Conservation (phyloP, 92 coral and sea anemone species). For the Palythoa grandiflora region DNA sequence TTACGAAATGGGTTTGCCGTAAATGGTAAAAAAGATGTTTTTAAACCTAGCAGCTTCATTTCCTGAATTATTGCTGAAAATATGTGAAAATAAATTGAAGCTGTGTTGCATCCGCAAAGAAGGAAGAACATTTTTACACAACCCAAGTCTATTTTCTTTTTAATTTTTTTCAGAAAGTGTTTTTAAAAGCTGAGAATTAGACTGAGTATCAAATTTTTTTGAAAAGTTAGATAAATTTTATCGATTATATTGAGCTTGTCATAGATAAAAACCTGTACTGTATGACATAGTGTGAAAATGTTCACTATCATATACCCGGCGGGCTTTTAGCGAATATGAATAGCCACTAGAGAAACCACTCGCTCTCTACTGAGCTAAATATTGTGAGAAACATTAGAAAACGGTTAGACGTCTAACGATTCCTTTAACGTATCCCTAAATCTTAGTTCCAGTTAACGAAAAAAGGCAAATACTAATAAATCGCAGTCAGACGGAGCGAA, state of each 20-base stretch:
- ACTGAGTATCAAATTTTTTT: no score
- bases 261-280: not conserved
- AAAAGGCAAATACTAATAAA: not conserved
- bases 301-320: not conserved
- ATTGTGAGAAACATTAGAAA: not conserved
- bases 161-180: not conserved
- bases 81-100: not conserved
- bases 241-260: no score
- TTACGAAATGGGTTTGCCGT: not conserved
- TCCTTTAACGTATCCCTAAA: not conserved
- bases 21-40: not conserved
- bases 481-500: not conserved
- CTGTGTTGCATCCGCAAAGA: not conserved
- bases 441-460: not conserved
- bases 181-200: not conserved
- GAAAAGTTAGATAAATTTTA: no score
- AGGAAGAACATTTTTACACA: not conserved
- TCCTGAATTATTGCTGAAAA: not conserved
- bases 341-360: not conserved
- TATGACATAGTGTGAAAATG: not conserved
- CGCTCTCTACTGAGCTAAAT: not conserved
- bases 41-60: not conserved
- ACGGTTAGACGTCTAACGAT: not conserved
- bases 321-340: not conserved
- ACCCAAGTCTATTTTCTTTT: not conserved